phyloP scores from a whole-genome alignment of 2,888 invertebrate species.

The Agrenia bidenticulata region DNA sequence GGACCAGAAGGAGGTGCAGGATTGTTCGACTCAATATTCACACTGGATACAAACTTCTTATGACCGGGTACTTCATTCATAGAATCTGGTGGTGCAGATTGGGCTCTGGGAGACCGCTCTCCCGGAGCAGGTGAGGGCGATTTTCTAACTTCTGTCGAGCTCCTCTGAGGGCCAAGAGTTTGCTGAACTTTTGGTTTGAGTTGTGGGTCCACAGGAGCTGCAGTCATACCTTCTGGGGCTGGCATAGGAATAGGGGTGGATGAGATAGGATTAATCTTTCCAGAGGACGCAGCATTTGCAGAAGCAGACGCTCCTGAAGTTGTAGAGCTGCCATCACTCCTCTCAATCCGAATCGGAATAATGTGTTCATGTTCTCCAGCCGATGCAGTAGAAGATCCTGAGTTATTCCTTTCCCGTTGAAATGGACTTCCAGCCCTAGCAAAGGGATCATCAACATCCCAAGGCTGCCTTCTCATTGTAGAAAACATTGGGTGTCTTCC shows the following conservation, averaged over 20 bases:
- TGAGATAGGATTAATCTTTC: conserved; percentile 15
- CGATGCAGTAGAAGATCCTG: conserved; percentile 41
- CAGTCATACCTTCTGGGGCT: background rate
- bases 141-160: conserved; percentile 36
- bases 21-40: conserved; percentile 13
- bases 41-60: conserved; percentile 25
- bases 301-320: conserved; percentile 13
- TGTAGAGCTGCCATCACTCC: conserved; percentile 23
- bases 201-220: conserved; percentile 19
- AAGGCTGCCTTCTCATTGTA: conserved; percentile 39
- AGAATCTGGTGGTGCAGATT: conserved; percentile 46
- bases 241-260: conserved; percentile 21
- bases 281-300: background rate
- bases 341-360: conserved; percentile 39
- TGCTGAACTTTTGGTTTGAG: conserved; percentile 18
- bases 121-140: conserved; percentile 29
- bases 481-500: conserved; percentile 69
- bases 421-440: conserved; percentile 6
- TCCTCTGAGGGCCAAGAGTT: conserved; percentile 38
- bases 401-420: conserved; percentile 35
- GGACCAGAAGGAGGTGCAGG: conserved; percentile 13
- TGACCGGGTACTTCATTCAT: conserved; percentile 5
- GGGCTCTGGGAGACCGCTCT: conserved; percentile 38
- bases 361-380: conserved; percentile 43
- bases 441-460: conserved; percentile 35